A percentile compares a stretch with the other conserved stretches of the same genome.
Evolutionary conservation across 1,140 invertebrate species (phyloP).

Genomic region (Drosophila saltans): DNA sequence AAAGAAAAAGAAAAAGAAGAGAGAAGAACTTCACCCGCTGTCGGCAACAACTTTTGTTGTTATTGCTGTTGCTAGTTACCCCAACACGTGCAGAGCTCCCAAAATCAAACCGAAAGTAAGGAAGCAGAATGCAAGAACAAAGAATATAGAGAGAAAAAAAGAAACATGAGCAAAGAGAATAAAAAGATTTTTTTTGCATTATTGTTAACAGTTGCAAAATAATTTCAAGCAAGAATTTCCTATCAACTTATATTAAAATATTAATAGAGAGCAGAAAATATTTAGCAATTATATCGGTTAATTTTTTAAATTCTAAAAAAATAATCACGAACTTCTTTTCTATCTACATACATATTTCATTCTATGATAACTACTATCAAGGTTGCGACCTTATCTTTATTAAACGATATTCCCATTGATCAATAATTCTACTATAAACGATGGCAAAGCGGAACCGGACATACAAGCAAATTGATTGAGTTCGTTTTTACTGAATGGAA

Average conservation of each 20-base stretch:
- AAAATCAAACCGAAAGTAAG: not conserved
- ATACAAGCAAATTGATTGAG: slow-evolving; percentile 21
- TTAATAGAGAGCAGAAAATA: no score
- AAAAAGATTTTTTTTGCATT: not conserved
- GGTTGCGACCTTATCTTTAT: not conserved
- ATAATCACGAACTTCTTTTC: no score
- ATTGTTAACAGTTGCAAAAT: no score
- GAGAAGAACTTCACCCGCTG: slow-evolving; percentile 18
- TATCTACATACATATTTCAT: no score
- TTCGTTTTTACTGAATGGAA: slow-evolving; percentile 16
- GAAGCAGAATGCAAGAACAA: not conserved
- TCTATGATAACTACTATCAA: no score
- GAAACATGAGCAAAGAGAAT: not conserved
- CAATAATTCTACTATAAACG: not conserved
- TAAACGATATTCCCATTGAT: not conserved
- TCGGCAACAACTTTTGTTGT: slow-evolving; percentile 24
- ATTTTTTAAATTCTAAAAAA: no score
- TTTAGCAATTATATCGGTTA: no score
- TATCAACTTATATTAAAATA: not conserved
- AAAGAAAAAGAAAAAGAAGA: not conserved
- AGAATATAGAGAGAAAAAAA: not conserved
- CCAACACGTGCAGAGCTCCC: slow-evolving; percentile 6
- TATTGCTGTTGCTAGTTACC: slow-evolving; percentile 19
- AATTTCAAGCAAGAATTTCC: not conserved
- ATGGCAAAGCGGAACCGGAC: slow-evolving; percentile 25